Evolutionary conservation across 2,113 vertebrate genomes (phyloP).

Genomic region (Zosterops borbonicus): DNA sequence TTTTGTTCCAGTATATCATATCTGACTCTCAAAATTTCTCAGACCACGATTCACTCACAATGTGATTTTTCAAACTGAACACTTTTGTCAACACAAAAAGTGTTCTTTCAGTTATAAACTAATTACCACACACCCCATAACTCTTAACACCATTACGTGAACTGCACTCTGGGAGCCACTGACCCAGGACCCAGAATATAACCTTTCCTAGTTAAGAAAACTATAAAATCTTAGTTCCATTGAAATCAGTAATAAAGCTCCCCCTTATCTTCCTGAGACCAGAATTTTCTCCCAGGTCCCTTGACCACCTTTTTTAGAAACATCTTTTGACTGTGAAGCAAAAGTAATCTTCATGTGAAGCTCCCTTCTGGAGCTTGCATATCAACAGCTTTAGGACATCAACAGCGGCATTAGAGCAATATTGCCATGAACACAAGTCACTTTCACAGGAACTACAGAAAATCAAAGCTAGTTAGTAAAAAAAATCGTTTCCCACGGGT

Average conservation of each 20-base stretch:
- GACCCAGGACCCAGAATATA: neutral
- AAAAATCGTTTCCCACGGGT: rapidly evolving
- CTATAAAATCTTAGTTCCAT: neutral
- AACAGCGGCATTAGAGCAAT: neutral
- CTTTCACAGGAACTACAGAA: neutral
- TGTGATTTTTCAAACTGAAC: neutral
- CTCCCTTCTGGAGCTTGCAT: neutral
- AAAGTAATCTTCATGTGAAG: neutral
- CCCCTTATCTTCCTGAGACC: neutral
- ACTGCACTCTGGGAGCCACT: neutral
- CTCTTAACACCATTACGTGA: neutral
- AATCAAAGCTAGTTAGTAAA: neutral
- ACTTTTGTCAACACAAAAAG: neutral
- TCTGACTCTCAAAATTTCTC: neutral
- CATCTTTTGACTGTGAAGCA: neutral
- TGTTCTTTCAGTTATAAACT: neutral
- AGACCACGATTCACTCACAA: neutral
- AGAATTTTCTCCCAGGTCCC: neutral
- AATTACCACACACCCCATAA: neutral
- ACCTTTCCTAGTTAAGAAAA: neutral
- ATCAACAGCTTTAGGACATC: neutral
- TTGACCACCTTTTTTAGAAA: neutral
- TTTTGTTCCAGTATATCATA: neutral
- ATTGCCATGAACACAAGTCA: neutral
- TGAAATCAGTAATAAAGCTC: neutral